Percentiles rank a stretch among this genome's conserved stretches.
phyloP scores from a whole-genome alignment of 2,113 vertebrate genomes.

The Candoia aspera region DNA sequence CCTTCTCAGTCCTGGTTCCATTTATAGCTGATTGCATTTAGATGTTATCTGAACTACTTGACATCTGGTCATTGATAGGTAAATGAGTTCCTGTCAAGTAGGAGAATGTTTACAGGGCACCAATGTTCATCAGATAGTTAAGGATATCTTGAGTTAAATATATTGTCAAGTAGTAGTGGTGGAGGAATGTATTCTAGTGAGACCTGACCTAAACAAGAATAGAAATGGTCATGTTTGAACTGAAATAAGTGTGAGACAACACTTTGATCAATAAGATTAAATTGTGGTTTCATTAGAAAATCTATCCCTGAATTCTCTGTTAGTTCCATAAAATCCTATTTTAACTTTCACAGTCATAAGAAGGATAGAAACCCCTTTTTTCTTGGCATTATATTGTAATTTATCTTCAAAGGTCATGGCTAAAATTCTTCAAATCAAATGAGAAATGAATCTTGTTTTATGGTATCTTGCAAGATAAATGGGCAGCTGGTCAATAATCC shows the following conservation, averaged over 20 bases:
- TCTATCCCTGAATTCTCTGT: background rate
- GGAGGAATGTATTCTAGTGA: background rate
- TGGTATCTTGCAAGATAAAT: conserved; percentile 31
- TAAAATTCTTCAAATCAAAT: conserved; percentile 33
- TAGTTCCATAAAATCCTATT: conserved; percentile 1
- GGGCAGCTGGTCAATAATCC: conserved; percentile 39
- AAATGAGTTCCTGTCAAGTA: background rate
- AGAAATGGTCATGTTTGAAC: too few relatives aligned
- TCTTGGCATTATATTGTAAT: conserved; percentile 13
- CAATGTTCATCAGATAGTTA: background rate
- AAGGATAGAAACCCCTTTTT: background rate
- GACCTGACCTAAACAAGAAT: background rate
- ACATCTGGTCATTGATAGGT: background rate
- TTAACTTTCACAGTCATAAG: conserved; percentile 7
- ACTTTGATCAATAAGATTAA: background rate
- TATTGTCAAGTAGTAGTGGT: background rate
- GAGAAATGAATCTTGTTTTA: conserved; percentile 23
- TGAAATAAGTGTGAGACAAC: background rate
- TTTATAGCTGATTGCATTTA: background rate
- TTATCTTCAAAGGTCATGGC: background rate
- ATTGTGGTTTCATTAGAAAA: background rate
- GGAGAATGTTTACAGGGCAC: background rate
- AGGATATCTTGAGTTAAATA: background rate
- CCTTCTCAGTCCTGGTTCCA: background rate
- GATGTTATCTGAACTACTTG: background rate